phyloP scores from a whole-genome alignment of 2,888 invertebrate species.

The Peribatodes rhomboidaria region DNA sequence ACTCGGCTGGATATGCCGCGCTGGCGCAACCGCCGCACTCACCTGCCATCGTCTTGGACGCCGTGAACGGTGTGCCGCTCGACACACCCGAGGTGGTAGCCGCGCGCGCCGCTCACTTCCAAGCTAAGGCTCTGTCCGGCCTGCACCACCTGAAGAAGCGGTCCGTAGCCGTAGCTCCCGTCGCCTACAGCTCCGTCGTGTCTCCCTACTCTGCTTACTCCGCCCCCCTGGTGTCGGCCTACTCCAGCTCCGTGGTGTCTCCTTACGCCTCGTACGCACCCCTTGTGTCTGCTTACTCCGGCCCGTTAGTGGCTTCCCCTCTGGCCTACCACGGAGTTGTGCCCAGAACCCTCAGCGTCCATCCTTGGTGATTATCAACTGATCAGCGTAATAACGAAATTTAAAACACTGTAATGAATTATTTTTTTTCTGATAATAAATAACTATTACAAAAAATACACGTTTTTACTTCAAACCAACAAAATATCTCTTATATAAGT shows the following conservation, averaged over 20 bases:
- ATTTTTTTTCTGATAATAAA: conserved; percentile 6
- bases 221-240: conserved; percentile 31
- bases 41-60: conserved; percentile 78
- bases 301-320: conserved; percentile 38
- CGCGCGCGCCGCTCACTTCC: conserved; percentile 78
- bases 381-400: conserved; percentile 11
- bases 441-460: background rate
- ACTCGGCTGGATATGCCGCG: conserved; percentile 40
- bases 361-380: conserved; percentile 50
- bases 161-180: conserved; percentile 60
- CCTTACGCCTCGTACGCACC: conserved; percentile 40
- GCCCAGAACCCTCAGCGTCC: conserved; percentile 57
- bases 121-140: conserved; percentile 76
- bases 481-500: too few species aligned
- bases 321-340: conserved; percentile 50
- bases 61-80: conserved; percentile 78
- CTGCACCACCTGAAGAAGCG: conserved; percentile 76
- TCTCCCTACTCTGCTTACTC: conserved; percentile 41
- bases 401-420: background rate
- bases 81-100: conserved; percentile 83
- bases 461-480: background rate
- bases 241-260: conserved; percentile 33
- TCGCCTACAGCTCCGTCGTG: conserved; percentile 56
- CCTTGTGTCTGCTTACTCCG: conserved; percentile 50
- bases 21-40: conserved; percentile 72